Evolutionary conservation across 2,797 vertebrate genomes (phyloP).

Genomic region (Notoglanidium macrostoma): DNA sequence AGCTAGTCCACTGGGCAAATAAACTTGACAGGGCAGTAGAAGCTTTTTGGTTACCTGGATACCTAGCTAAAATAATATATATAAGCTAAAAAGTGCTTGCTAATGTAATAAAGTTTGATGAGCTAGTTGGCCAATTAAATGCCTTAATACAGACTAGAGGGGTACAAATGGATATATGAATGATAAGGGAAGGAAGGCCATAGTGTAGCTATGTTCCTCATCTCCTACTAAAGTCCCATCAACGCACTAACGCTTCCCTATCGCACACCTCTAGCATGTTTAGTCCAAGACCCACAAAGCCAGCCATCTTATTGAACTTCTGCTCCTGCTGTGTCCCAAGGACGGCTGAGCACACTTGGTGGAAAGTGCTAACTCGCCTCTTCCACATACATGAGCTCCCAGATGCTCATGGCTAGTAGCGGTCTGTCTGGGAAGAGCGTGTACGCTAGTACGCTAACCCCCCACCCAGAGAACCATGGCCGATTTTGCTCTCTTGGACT

Average conservation of each 20-base stretch:
- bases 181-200: background rate
- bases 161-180: background rate
- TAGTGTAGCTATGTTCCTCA: background rate
- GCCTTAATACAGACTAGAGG: background rate
- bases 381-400: background rate
- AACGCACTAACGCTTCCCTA: background rate
- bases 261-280: background rate
- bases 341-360: background rate
- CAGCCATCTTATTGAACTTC: background rate
- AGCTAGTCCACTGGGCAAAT: background rate
- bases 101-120: background rate
- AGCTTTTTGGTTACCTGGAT: background rate
- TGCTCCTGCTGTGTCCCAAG: background rate
- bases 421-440: too few relatives aligned
- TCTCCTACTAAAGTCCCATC: background rate
- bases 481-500: background rate
- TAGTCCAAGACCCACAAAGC: background rate
- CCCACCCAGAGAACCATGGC: background rate
- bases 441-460: too few relatives aligned
- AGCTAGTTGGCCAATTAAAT: background rate
- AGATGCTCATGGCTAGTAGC: too few relatives aligned
- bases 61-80: too few relatives aligned
- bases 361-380: background rate
- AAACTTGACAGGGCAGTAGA: background rate
- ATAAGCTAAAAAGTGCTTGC: background rate